Conservation (phyloP, 2,113 vertebrate species). For the Ibidorhyncha struthersii region DNA sequence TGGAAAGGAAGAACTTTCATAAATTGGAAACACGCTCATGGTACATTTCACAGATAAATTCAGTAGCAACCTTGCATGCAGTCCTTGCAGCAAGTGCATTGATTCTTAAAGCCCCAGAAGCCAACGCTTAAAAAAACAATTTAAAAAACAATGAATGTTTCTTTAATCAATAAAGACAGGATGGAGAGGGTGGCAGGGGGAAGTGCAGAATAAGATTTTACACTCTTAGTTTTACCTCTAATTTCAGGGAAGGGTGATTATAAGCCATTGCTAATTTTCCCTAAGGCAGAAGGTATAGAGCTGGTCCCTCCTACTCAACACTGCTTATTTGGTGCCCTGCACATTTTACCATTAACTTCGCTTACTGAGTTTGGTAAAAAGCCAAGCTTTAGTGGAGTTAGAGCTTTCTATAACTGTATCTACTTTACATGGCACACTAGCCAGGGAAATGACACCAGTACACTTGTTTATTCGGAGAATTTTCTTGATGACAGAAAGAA, state of each 20-base stretch:
- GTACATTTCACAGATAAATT: slow-evolving; percentile 31
- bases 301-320: not conserved
- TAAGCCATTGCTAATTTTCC: not conserved
- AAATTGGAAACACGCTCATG: not conserved
- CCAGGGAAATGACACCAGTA: not conserved
- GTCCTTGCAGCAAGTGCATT: not conserved
- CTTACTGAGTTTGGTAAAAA: not conserved
- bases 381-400: not conserved
- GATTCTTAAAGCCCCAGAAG: not conserved
- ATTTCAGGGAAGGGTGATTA: slow-evolving; percentile 49
- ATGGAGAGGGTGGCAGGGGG: not conserved
- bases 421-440: not conserved
- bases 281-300: not conserved
- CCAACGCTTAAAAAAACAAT: not conserved
- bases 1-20: not conserved
- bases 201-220: not conserved
- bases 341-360: not conserved
- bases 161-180: not conserved
- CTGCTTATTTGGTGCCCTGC: not conserved
- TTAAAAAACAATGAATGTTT: not conserved
- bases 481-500: not conserved
- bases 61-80: not conserved
- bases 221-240: not conserved
- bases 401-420: not conserved
- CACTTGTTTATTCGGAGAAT: not conserved